A percentile compares a stretch with the other conserved stretches of the same genome.
phyloP scores from a whole-genome alignment of 1,140 invertebrate species.

The Nomia melanderi region DNA sequence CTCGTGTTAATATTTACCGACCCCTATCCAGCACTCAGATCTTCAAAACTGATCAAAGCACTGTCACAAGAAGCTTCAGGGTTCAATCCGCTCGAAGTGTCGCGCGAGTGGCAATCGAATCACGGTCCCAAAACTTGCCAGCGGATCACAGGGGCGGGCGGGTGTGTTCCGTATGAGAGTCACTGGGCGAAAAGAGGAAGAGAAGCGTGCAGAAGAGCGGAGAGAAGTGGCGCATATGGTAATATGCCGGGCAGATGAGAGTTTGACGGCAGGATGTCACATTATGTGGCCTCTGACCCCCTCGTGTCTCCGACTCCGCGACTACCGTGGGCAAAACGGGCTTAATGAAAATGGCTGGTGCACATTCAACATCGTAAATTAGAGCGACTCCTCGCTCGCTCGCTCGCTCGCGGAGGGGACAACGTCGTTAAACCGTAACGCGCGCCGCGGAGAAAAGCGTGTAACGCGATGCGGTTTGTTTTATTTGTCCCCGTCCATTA shows the following conservation, averaged over 20 bases:
- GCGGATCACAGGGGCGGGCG: too few species aligned
- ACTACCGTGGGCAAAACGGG: slow-evolving; percentile 60
- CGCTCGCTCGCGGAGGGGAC: slow-evolving; percentile 22
- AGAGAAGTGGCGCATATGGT: slow-evolving; percentile 63
- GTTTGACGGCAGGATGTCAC: slow-evolving; percentile 75
- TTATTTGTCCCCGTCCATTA: background rate
- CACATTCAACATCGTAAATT: slow-evolving; percentile 68
- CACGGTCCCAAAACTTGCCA: too few species aligned
- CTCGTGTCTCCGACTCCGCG: slow-evolving; percentile 59
- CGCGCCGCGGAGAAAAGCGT: slow-evolving; percentile 42
- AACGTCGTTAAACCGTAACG: slow-evolving; percentile 50
- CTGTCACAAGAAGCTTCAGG: too few species aligned
- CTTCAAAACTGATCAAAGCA: too few species aligned
- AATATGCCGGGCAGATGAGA: slow-evolving; percentile 68
- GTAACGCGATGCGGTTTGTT: slow-evolving; percentile 30
- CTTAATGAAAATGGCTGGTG: slow-evolving; percentile 72
- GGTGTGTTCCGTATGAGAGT: slow-evolving; percentile 47
- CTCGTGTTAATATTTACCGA: too few species aligned
- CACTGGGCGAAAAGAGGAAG: slow-evolving; percentile 52
- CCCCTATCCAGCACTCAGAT: too few species aligned
- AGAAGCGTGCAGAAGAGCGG: slow-evolving; percentile 39
- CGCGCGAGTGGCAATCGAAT: too few species aligned
- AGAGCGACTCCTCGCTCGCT: slow-evolving; percentile 30
- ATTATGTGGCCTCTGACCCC: slow-evolving; percentile 75
- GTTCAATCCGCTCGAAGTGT: too few species aligned